Evolutionary conservation across 2,797 vertebrate genomes (phyloP).

Genomic region (Arrhamphus sclerolepis): DNA sequence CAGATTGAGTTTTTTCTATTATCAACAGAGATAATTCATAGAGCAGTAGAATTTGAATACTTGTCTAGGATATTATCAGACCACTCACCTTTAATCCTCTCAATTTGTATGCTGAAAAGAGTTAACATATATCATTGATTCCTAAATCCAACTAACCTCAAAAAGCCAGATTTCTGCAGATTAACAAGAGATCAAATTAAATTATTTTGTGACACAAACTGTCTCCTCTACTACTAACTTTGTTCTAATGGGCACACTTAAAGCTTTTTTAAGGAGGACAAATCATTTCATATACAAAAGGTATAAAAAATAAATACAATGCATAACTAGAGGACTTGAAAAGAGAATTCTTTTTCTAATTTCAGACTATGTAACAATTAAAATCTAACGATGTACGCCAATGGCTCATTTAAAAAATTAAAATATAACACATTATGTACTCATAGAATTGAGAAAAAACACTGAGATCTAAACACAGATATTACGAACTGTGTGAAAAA

Average conservation of each 20-base stretch:
- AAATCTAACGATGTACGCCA: no score
- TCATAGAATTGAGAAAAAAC: neutral
- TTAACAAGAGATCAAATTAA: neutral
- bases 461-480: neutral
- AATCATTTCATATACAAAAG: neutral
- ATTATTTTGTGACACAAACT: neutral
- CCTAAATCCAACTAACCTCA: neutral
- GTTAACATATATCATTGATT: no score
- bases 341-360: neutral
- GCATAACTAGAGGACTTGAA: neutral
- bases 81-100: no score
- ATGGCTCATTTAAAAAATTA: no score
- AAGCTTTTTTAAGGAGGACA: neutral
- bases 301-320: neutral
- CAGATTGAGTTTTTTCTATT: conserved; percentile 4
- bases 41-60: neutral
- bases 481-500: neutral
- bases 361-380: neutral
- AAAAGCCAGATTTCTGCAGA: neutral
- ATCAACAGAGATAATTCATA: neutral
- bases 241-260: neutral
- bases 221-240: neutral
- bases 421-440: neutral
- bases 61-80: neutral
- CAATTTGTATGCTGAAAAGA: no score